A percentile compares a stretch with the other conserved stretches of the same genome.
phyloP scores from a whole-genome alignment of 2,888 invertebrate genomes.

The Cephonodes hylas region DNA sequence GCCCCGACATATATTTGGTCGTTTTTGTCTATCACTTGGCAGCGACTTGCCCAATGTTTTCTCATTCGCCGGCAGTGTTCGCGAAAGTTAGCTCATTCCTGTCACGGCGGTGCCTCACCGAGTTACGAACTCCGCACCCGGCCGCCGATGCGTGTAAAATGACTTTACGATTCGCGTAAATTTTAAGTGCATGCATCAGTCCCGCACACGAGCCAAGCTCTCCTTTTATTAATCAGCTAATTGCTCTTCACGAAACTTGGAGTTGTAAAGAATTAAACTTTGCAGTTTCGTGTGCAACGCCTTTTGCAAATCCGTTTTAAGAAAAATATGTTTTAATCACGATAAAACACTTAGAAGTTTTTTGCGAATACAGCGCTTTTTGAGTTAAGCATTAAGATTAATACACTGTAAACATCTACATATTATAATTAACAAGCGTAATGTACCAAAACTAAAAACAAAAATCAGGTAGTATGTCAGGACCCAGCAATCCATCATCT shows the following conservation, averaged over 20 bases:
- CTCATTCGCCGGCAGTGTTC: slow-evolving; percentile 67
- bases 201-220: slow-evolving; percentile 33
- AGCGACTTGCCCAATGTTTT: slow-evolving; percentile 72
- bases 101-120: slow-evolving; percentile 63
- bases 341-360: background rate
- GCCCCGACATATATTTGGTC: slow-evolving; percentile 61
- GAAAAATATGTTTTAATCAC: slow-evolving; percentile 29
- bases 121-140: slow-evolving; percentile 69
- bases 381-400: no score
- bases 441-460: no score
- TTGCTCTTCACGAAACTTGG: slow-evolving; percentile 72
- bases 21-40: slow-evolving; percentile 70
- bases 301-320: slow-evolving; percentile 50
- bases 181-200: slow-evolving; percentile 50
- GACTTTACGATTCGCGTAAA: slow-evolving; percentile 65
- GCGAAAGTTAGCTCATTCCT: slow-evolving; percentile 72
- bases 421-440: no score
- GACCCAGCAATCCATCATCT: no score
- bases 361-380: background rate
- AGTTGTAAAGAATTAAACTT: slow-evolving; percentile 43
- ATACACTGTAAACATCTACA: no score
- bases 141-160: slow-evolving; percentile 75
- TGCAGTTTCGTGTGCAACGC: slow-evolving; percentile 47
- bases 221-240: slow-evolving; percentile 61
- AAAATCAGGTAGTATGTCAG: no score